Evolutionary conservation across 2,888 invertebrate species (phyloP), one percentile per base, ranked within the genome.

Genomic region (Thera obeliscata): DNA sequence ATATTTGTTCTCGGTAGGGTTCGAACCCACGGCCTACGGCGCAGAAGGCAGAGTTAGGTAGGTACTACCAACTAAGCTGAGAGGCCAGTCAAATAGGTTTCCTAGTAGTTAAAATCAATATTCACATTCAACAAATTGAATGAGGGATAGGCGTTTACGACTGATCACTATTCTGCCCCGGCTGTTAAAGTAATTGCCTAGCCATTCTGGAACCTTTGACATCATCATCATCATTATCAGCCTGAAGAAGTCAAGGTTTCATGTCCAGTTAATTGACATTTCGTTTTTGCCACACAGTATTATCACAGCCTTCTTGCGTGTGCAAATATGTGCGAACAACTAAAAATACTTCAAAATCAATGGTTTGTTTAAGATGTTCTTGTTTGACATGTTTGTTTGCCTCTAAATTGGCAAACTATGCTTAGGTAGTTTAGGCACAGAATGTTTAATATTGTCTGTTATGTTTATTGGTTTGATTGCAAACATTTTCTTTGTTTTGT

Each of bases 231-330:
- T n/a, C n/a, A n/a, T n/a, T n/a, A n/a, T n/a, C n/a, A n/a, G n/a
- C n/a, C n/a, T n/a, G n/a, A n/a, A n/a, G n/a, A n/a, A n/a, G n/a
- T 86, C 91, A 89, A 90, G 90, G 90, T 77, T 85, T 79, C 73
- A 71, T 78, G 76, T 76, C 77, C 78, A 80, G 85, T 85, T 84
- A 83, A 83, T 81, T 77, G 80, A 77, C 76, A 81, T 77, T 83
- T 76, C 73, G 75, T 77, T 78, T 81, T 76, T 78, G 74, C 76
- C 72, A 77, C 72, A 77, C 67, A 68, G 71, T 76, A 77, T 77
- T 70, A 69, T 67, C 64, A 70, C 72, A 74, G 61, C 76, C 76
- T 77, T 79, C 73, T 71, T 70, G 74, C 78, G 72, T 73, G 76
- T 76, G 71, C 76, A 76, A 71, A 70, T 70, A 48, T 48, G 55